These are phyloP conservation scores for Spisula subtruncata DNA, from an alignment of 2,888 invertebrate species.

Conservation along the genomic window DNA sequence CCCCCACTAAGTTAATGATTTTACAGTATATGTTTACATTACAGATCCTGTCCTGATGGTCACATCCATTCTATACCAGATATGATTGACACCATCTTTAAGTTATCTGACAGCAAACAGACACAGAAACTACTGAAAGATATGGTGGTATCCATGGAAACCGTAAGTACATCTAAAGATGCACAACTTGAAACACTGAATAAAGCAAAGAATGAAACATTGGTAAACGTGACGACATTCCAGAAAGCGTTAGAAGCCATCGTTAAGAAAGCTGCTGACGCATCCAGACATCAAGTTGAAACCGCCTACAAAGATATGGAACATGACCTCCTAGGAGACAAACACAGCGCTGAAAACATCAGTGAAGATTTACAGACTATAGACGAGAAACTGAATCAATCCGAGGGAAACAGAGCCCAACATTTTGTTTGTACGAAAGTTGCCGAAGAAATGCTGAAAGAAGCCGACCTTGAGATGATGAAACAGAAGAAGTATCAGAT, in stretches of 20 bases:
- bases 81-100: conserved; percentile 20
- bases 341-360: background rate
- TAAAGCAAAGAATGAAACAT: background rate
- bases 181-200: background rate
- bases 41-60: background rate
- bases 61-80: conserved; percentile 8
- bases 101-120: background rate
- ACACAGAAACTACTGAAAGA: conserved; percentile 9
- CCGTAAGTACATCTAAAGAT: background rate
- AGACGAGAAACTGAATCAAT: background rate
- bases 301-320: background rate
- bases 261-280: background rate
- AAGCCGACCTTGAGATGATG: background rate
- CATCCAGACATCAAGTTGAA: background rate
- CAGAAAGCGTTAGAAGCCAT: conserved; percentile 17
- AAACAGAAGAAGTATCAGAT: background rate
- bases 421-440: conserved; percentile 13
- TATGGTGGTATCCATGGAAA: conserved; percentile 16
- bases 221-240: background rate
- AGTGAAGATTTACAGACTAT: background rate
- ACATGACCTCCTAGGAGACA: background rate
- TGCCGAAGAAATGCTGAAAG: background rate
- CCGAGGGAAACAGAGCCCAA: conserved; percentile 16
- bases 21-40: background rate
- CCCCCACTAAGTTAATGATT: too few species aligned